Evolutionary conservation across 2,797 vertebrate genomes (phyloP).

Genomic region (Alosa sapidissima): DNA sequence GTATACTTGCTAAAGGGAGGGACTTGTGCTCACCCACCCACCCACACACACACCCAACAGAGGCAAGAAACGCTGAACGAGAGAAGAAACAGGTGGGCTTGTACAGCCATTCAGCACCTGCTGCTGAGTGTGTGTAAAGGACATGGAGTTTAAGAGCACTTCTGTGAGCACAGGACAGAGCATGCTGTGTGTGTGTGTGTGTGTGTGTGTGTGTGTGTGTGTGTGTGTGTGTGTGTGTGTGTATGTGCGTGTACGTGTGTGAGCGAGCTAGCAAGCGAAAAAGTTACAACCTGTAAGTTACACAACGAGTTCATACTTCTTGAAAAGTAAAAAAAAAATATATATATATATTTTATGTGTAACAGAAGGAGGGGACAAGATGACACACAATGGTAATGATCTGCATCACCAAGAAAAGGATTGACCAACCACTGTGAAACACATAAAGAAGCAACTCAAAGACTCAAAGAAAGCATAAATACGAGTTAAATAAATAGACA

Average conservation of each 20-base stretch:
- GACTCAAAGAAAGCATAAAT: not conserved
- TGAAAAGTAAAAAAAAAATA: not conserved
- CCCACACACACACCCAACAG: not conserved
- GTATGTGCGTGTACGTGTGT: too few relatives aligned
- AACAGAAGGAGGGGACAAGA: not conserved
- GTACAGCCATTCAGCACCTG: not conserved
- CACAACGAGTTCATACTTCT: not conserved
- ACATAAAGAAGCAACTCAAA: not conserved
- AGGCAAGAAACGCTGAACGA: not conserved
- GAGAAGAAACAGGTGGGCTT: not conserved
- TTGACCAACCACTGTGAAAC: not conserved
- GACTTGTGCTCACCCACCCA: not conserved
- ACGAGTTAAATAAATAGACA: constrained; percentile 12
- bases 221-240: not conserved
- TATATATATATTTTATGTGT: not conserved
- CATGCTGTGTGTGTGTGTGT: not conserved
- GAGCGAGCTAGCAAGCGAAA: not conserved
- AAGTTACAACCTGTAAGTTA: not conserved
- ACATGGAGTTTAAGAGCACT: constrained; percentile 12
- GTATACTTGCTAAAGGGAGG: not conserved
- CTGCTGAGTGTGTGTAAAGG: not conserved
- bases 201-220: not conserved
- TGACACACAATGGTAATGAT: not conserved
- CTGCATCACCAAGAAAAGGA: not conserved
- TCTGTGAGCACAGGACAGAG: constrained; percentile 22